Evolutionary conservation across 92 coral and sea anemone genomes (phyloP).

Genomic region (Zoanthus solanderi): DNA sequence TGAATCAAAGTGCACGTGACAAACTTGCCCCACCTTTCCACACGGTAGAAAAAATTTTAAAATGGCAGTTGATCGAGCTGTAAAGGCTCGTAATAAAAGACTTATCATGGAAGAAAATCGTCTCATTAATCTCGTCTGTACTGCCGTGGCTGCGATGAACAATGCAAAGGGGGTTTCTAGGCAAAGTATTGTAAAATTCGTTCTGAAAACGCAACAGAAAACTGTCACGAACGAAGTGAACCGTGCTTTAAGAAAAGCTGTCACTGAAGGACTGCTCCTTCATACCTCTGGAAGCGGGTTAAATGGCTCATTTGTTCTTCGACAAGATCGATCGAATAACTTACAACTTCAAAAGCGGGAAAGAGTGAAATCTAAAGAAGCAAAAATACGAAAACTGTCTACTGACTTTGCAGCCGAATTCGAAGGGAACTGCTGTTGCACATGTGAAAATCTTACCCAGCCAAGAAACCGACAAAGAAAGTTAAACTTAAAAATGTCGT

Average conservation of each 20-base stretch:
- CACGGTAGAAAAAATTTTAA: background rate
- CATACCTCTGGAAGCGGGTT: constrained; percentile 76
- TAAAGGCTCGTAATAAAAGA: background rate
- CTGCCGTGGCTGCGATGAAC: constrained; percentile 69
- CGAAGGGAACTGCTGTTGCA: background rate
- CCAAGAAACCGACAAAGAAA: constrained; percentile 49
- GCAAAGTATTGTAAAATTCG: constrained; percentile 72
- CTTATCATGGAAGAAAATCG: constrained; percentile 8
- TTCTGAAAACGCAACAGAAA: constrained; percentile 37
- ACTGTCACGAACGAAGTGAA: constrained; percentile 54
- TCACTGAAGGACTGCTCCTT: constrained; percentile 67
- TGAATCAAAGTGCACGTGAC: constrained; percentile 16
- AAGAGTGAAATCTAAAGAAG: constrained; percentile 45
- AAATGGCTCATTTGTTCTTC: constrained; percentile 78
- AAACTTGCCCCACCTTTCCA: background rate
- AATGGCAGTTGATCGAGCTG: constrained; percentile 12
- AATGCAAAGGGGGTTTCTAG: constrained; percentile 71
- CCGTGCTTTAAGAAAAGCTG: constrained; percentile 70
- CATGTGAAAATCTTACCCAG: background rate
- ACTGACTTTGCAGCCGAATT: constrained; percentile 31
- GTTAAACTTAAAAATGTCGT: constrained; percentile 17
- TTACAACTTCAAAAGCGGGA: constrained; percentile 4
- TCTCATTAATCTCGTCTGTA: constrained; percentile 49
- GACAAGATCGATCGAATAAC: constrained; percentile 3
- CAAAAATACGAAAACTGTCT: constrained; percentile 22